Percentiles rank a stretch among this genome's conserved stretches.
These are phyloP conservation scores for Panagrolaimus sp. DNA, from an alignment of 1,140 invertebrate genomes.

Conservation along the genomic window DNA sequence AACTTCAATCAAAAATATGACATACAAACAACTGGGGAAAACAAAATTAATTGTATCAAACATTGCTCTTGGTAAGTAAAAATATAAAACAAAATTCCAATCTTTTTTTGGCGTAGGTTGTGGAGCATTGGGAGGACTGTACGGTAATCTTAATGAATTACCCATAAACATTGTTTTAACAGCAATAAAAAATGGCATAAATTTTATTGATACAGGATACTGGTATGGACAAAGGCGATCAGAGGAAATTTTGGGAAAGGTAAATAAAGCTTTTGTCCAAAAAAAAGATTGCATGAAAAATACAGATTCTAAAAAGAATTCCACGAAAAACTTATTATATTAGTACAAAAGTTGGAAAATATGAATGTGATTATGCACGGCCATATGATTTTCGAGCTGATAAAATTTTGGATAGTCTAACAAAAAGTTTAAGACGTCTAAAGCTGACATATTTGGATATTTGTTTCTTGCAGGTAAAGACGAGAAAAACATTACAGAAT, in stretches of 20 bases:
- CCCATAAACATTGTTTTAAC: conserved; percentile 64
- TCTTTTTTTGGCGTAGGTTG: conserved; percentile 27
- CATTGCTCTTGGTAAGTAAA: conserved; percentile 64
- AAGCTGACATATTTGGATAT: conserved; percentile 78
- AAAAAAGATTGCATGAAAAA: neutral
- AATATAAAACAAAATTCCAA: conserved; percentile 58
- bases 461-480: conserved; percentile 67
- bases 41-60: conserved; percentile 65
- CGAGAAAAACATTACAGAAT: neutral
- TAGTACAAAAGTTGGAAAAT: conserved; percentile 84
- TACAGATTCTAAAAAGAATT: conserved; percentile 69
- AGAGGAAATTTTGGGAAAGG: conserved; percentile 75
- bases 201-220: conserved; percentile 82
- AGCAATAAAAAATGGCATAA: conserved; percentile 73
- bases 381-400: conserved; percentile 82
- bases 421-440: conserved; percentile 70
- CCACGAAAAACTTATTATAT: conserved; percentile 78
- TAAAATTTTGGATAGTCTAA: conserved; percentile 68
- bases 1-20: conserved; percentile 62
- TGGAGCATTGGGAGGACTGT: conserved; percentile 26
- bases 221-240: conserved; percentile 72
- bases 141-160: conserved; percentile 30
- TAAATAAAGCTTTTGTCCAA: conserved; percentile 56
- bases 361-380: conserved; percentile 67
- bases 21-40: conserved; percentile 63